phyloP scores from a whole-genome alignment of 2,797 vertebrate genomes.

The Eleutherodactylus coqui region DNA sequence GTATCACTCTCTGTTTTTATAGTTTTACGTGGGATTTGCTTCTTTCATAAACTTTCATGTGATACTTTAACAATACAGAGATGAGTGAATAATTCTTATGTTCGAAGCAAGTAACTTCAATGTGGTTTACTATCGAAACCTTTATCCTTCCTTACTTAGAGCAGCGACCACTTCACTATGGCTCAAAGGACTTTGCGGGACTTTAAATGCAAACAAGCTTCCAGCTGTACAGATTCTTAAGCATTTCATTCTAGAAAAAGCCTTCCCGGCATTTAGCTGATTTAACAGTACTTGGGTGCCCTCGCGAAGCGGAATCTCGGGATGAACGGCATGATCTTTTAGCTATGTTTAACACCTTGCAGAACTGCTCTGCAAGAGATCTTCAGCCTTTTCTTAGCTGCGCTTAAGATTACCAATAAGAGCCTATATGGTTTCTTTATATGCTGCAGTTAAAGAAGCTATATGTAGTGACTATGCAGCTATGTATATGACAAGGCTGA shows the following conservation, averaged over 20 bases:
- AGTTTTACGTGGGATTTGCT: neutral
- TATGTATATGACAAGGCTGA: neutral
- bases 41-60: neutral
- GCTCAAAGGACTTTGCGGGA: neutral
- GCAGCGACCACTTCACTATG: neutral
- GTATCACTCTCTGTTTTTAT: neutral
- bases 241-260: neutral
- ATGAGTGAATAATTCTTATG: neutral
- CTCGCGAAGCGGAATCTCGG: neutral
- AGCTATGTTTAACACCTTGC: neutral
- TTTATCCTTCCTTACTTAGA: neutral
- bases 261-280: conserved; percentile 9
- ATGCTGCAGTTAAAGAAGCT: neutral
- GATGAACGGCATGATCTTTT: neutral
- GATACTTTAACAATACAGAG: neutral
- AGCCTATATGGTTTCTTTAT: neutral
- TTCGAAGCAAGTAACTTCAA: neutral
- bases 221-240: conserved; percentile 6
- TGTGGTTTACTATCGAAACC: neutral
- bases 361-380: neutral
- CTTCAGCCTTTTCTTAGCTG: neutral
- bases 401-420: neutral
- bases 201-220: conserved; percentile 17
- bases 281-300: neutral
- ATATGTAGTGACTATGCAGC: neutral